Conservation (phyloP, 2,888 invertebrate genomes). For the Eupsilia transversa region DNA sequence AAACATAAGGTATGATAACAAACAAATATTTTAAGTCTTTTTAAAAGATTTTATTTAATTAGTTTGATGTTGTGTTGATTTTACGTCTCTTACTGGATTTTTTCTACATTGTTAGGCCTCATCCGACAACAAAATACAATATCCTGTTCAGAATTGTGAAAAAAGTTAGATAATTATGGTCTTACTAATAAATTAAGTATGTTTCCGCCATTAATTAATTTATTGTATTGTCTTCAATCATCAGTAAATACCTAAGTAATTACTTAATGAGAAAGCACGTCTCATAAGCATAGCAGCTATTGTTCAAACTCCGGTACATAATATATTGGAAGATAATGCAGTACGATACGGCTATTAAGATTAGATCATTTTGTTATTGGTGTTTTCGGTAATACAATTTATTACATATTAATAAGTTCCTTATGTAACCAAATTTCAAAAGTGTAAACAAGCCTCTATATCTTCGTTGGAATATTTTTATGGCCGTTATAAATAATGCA, state of each 20-base stretch:
- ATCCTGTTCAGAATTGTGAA: background rate
- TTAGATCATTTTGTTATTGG: slow-evolving; percentile 29
- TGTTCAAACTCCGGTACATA: slow-evolving; percentile 20
- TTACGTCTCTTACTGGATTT: background rate
- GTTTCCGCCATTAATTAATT: background rate
- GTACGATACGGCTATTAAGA: slow-evolving; percentile 14
- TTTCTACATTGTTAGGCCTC: background rate
- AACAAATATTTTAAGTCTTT: background rate
- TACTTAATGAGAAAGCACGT: background rate
- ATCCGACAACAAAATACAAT: background rate
- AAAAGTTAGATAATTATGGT: background rate
- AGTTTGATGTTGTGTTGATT: background rate
- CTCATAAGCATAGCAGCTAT: slow-evolving; percentile 7
- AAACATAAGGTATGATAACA: background rate
- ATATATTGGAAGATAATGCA: slow-evolving; percentile 21
- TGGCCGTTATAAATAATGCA: slow-evolving; percentile 30
- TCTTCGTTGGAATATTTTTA: slow-evolving; percentile 39
- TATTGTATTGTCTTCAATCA: slow-evolving; percentile 15
- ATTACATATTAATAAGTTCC: slow-evolving; percentile 3
- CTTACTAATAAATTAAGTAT: slow-evolving; percentile 1
- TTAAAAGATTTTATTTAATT: too few species aligned
- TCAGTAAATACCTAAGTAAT: slow-evolving; percentile 19
- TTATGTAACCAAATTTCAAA: slow-evolving; percentile 2
- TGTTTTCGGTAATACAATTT: slow-evolving; percentile 3
- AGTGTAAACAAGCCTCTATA: slow-evolving; percentile 25